These are phyloP conservation scores for Pristionchus arcanus DNA, from an alignment of 2,888 invertebrate species.

Conservation along the genomic window DNA sequence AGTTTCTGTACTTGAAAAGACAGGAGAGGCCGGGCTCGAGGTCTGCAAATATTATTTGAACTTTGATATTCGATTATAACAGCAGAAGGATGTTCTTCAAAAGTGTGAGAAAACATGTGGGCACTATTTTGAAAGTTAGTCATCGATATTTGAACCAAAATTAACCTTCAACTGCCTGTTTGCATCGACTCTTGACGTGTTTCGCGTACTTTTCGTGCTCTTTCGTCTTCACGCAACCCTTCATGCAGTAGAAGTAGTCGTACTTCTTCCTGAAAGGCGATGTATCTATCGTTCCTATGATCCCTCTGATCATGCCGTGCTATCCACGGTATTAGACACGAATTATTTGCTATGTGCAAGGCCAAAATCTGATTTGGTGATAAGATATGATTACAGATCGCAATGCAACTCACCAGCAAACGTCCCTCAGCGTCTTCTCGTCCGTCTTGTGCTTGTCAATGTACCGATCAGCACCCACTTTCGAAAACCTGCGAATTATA, in stretches of 20 bases:
- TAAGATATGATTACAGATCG: neutral
- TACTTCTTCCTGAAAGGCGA: slow-evolving; percentile 50
- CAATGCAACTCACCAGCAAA: slow-evolving; percentile 35
- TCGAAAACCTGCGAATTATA: neutral
- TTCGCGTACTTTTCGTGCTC: slow-evolving; percentile 51
- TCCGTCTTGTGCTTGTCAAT: slow-evolving; percentile 40
- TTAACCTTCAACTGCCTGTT: slow-evolving; percentile 7
- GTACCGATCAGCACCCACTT: neutral
- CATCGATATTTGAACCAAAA: neutral
- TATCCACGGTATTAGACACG: too few species aligned
- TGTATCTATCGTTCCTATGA: too few species aligned
- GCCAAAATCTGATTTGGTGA: too few species aligned
- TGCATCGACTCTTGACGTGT: slow-evolving; percentile 50
- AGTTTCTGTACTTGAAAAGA: slow-evolving; percentile 66
- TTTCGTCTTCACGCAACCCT: slow-evolving; percentile 51
- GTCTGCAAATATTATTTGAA: slow-evolving; percentile 60
- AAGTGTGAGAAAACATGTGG: too few species aligned
- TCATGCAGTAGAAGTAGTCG: slow-evolving; percentile 56
- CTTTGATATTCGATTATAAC: neutral
- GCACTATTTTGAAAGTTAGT: too few species aligned
- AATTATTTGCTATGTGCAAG: too few species aligned
- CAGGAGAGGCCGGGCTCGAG: slow-evolving; percentile 66
- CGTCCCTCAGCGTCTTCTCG: neutral
- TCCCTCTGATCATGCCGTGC: too few species aligned
- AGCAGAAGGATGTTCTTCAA: too few species aligned